phyloP scores from a whole-genome alignment of 1,140 invertebrate genomes.

The Apis dorsata region DNA sequence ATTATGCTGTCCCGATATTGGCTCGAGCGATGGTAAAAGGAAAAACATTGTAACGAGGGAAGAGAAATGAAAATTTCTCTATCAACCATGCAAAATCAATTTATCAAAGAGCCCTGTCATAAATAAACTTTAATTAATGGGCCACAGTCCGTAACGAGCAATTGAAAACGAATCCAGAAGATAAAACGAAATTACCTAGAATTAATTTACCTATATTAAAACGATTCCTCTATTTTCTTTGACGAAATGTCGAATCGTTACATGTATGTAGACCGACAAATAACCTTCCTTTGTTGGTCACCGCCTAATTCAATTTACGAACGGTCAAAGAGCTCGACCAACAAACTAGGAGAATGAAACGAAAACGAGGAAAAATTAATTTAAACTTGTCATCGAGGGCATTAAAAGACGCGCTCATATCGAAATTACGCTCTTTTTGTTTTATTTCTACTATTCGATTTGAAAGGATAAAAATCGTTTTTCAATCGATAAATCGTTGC shows the following conservation, averaged over 20 bases:
- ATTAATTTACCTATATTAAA: not conserved
- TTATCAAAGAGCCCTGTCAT: not conserved
- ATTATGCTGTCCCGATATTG: constrained; percentile 16
- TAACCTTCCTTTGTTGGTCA: not conserved
- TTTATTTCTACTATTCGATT: no score
- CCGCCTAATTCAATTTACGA: not conserved
- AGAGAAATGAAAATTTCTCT: not conserved
- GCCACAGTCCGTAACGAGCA: not conserved
- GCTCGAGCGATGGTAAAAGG: not conserved
- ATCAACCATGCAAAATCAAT: not conserved
- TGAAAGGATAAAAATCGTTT: not conserved
- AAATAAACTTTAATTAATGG: constrained; percentile 9
- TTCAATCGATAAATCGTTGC: not conserved
- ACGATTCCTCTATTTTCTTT: not conserved
- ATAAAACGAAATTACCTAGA: not conserved
- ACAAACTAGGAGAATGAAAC: no score
- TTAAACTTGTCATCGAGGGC: not conserved
- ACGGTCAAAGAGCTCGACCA: not conserved
- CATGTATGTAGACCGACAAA: not conserved
- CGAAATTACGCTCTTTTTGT: not conserved
- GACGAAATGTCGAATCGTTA: not conserved
- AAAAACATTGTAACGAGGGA: not conserved
- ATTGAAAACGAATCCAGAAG: not conserved
- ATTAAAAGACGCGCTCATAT: not conserved
- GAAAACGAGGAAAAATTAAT: not conserved